These are phyloP conservation scores for Ammodytes marinus DNA, from an alignment of 2,113 vertebrate species.

Conservation along the genomic window DNA sequence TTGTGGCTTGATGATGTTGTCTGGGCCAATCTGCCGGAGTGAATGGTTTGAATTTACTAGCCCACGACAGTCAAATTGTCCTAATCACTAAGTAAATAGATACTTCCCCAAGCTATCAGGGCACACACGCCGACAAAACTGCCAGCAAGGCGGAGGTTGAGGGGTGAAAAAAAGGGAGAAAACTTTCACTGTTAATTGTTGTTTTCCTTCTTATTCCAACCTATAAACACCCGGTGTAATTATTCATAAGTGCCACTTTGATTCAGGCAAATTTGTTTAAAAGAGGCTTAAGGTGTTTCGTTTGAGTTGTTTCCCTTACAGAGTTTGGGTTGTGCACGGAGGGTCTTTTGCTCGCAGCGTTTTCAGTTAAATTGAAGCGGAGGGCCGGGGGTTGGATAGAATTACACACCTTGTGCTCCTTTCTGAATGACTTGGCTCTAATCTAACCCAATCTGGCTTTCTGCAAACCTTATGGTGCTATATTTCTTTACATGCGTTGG, in stretches of 20 bases:
- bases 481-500: conserved; percentile 81
- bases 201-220: conserved; percentile 84
- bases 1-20: conserved; percentile 83
- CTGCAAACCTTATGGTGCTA: conserved; percentile 76
- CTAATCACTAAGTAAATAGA: conserved; percentile 90
- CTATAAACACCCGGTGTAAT: conserved; percentile 83
- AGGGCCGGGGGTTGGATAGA: conserved; percentile 68
- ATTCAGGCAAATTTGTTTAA: conserved; percentile 83
- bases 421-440: conserved; percentile 78
- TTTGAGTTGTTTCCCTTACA: conserved; percentile 72
- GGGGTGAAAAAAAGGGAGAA: conserved; percentile 45
- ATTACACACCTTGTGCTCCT: conserved; percentile 78
- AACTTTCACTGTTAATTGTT: conserved; percentile 85
- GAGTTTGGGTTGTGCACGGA: conserved; percentile 60
- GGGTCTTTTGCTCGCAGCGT: conserved; percentile 62
- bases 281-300: conserved; percentile 83
- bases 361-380: conserved; percentile 76
- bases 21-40: conserved; percentile 83
- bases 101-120: conserved; percentile 86
- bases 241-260: conserved; percentile 87
- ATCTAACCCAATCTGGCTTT: conserved; percentile 82
- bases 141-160: conserved; percentile 44
- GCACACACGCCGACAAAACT: conserved; percentile 71
- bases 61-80: conserved; percentile 86
- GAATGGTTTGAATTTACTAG: conserved; percentile 87